Evolutionary conservation across 2,797 vertebrate species (phyloP), one percentile per base, ranked within the genome.

Genomic region (Menidia menidia): DNA sequence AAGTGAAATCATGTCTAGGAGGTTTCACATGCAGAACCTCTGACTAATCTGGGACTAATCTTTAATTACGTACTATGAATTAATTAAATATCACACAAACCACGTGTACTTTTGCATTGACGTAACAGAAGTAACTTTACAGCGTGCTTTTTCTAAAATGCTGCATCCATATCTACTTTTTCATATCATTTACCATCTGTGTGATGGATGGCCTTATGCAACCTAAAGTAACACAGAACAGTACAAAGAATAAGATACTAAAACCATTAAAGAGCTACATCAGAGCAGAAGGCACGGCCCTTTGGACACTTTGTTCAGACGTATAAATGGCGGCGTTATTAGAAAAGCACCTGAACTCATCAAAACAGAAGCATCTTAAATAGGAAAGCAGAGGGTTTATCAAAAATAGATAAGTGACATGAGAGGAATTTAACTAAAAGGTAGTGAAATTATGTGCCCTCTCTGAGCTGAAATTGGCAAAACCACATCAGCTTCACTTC

Each of bases 401-500:
- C 51, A 35, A n/a, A 53, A 0, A 15, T 8, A 48, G 18, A n/a
- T 4, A 10, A 47, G 15, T 16, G 19, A 58, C 10, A 30, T 15
- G 10, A 52, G 48, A 11, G 41, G 1, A 1, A 58, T 8, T 59
- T 32, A 58, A 11, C 18, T 16, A 35, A 55, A 25, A 14, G 15
- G 19, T 1, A 48, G 18, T 25, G 0, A 41, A 53, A 19, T 31
- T n/a, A 8, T 16, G 6, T 32, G 18, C 1, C 47, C 47, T 59
- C 15, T 51, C 3, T 0, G 48, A 13, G 0, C 19, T 35, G 39
- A 56, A 51, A 35, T 63, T 4, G 51, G 15, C n/a, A 6, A 41
- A 66, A 80, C 56, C 64, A 41, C 54, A 75, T 45, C 12, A 62
- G 56, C 75, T 81, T 78, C 62, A 81, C 44, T 67, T 81, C 41